Evolutionary conservation across 2,797 vertebrate genomes (phyloP).

Genomic region (Artibeus lituratus): DNA sequence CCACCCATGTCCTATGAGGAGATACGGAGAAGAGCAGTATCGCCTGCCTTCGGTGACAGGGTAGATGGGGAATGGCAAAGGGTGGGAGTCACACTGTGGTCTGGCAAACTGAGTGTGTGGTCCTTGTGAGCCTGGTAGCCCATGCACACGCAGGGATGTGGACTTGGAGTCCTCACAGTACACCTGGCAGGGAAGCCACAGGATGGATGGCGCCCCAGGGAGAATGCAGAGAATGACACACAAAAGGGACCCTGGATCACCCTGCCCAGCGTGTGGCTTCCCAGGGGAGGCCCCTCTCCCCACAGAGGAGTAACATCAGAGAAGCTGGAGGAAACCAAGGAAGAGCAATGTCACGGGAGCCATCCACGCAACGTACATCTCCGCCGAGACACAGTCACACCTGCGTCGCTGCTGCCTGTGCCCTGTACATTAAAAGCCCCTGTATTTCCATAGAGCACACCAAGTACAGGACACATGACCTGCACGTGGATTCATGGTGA

Average conservation of each 20-base stretch:
- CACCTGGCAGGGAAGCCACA: rapidly evolving
- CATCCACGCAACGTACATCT: neutral
- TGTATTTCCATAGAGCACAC: neutral
- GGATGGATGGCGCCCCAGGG: too few relatives aligned
- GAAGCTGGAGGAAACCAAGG: neutral
- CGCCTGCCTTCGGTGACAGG: neutral
- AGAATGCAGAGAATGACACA: too few relatives aligned
- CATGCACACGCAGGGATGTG: too few relatives aligned
- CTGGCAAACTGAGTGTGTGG: neutral
- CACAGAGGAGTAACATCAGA: neutral
- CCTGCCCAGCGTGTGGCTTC: too few relatives aligned
- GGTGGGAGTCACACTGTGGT: neutral
- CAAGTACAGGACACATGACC: neutral
- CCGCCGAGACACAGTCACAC: neutral
- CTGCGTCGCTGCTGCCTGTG: neutral
- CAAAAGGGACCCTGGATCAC: neutral
- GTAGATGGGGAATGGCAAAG: neutral
- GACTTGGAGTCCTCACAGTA: neutral
- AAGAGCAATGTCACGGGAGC: neutral
- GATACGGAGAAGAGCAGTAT: neutral
- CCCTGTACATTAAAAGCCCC: neutral
- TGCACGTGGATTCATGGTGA: rapidly evolving
- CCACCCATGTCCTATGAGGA: neutral
- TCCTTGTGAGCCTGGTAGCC: too few relatives aligned
- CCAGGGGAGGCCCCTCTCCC: neutral